Percentiles rank a stretch among this genome's conserved stretches.
These are phyloP conservation scores for Eueremaeus valkanovi DNA, from an alignment of 2,888 invertebrate genomes.

Conservation along the genomic window DNA sequence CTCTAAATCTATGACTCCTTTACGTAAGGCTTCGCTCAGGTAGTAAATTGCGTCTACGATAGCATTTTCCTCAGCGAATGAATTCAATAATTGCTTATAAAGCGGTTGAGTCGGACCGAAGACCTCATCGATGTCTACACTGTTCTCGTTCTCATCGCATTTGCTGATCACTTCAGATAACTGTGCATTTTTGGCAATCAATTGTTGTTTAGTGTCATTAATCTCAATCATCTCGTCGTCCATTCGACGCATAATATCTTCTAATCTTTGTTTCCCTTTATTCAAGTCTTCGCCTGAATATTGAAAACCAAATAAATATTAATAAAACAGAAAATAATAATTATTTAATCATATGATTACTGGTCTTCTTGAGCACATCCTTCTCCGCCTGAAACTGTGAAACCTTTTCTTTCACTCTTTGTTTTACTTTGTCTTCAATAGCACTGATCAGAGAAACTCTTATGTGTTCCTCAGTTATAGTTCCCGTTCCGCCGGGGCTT, in stretches of 20 bases:
- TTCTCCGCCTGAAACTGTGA: conserved; percentile 83
- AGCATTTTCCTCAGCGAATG: conserved; percentile 96
- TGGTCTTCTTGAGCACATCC: conserved; percentile 78
- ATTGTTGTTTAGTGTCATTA: conserved; percentile 49
- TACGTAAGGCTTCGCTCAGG: conserved; percentile 87
- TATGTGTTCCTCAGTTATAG: conserved; percentile 93
- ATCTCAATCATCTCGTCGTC: conserved; percentile 50
- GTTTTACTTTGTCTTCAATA: conserved; percentile 85
- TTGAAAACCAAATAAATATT: background rate
- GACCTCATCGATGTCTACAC: conserved; percentile 90
- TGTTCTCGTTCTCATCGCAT: conserved; percentile 64
- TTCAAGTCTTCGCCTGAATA: conserved; percentile 66
- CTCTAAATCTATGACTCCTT: conserved; percentile 89
- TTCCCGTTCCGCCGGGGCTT: conserved; percentile 57
- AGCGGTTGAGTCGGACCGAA: conserved; percentile 93
- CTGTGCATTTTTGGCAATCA: conserved; percentile 83
- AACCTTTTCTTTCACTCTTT: conserved; percentile 80
- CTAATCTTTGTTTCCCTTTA: conserved; percentile 73
- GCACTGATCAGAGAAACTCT: conserved; percentile 88
- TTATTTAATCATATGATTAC: background rate
- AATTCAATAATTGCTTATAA: conserved; percentile 90
- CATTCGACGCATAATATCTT: conserved; percentile 69
- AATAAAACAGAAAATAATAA: background rate
- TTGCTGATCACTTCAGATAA: conserved; percentile 73
- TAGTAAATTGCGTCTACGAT: conserved; percentile 98